Base-by-base conservation (phyloP, 2,888 invertebrate species). In the Lucinisca nassula region DNA sequence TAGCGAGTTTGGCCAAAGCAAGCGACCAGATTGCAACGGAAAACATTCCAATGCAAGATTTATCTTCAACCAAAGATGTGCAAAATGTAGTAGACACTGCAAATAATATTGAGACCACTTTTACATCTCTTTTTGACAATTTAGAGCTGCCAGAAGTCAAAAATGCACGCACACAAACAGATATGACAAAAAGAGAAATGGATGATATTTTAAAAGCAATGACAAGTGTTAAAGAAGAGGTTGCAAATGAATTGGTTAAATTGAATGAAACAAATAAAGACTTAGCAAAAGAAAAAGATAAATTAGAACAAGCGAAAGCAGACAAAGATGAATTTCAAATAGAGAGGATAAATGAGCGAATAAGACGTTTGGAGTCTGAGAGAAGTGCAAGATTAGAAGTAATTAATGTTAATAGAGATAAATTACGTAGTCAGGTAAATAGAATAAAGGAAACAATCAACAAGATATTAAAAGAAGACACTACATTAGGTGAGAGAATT, bases 321-420 rank as follows among this genome's bases (percentile, higher is more conserved):
- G 14, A 40, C 40, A 40, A 70, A 70, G 37, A 70, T 70, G 70
- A 70, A 37, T 27, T 35, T 30, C 12, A 30, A 10, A 70, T 21
- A 37, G 32, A 30, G 37, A 24, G 24, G 12, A 37, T 35, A 70
- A 37, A 27, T 27, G 14, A 4, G 10, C 70, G 70, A 27, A 21
- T 70, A 30, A 32, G 32, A 70, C 4, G 21, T 17, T 70, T 70
- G 27, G 32, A 70, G 24, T 12, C 77, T 81, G 73, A 75, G 70
- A 86, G 85, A 67, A 78, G 81, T 74, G 81, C 85, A 45, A 82
- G 81, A 61, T 67, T 85, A 38, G 85, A 85, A 38, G 82, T 74
- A 37, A 78, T 82, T 51, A 82, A 82, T 79, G 74, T 82, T 74
- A 81, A 82, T 35, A 81, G 72, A 82, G 78, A 82, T 77, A 80